Base-by-base conservation (phyloP, 2,113 vertebrate species). In the Geococcyx californianus region DNA sequence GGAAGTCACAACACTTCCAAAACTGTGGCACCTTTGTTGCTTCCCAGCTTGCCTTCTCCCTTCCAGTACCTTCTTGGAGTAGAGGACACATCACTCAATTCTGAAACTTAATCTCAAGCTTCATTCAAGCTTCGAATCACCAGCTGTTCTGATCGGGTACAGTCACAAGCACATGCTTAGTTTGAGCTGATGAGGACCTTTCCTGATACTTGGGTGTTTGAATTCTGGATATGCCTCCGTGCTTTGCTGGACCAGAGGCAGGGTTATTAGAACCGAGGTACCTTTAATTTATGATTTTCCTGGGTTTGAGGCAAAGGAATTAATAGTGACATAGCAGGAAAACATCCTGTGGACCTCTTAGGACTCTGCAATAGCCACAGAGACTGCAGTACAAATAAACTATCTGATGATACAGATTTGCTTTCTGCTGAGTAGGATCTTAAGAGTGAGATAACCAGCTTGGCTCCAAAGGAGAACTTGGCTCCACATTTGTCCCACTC, bases 371-470 rank as follows among this genome's bases (percentile, higher is more conserved):
- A 64, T 40, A 89, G 83, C 85, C 88, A 81, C 66, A 38, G 85
- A 93, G 79, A 26, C 79, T 94, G 84, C 88, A 85, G 83, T 33
- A 51, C 69, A 78, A 92, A 90, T 84, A 86, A 96, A 84, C 73
- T 59, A 13, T 47, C 89, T 87, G 83, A 86, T 86, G 54, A 47
- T 29, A 72, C 73, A 81, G 83, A 56, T 95, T 86, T 78, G 76
- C 15, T 94, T 92, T 95, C 79, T 95, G 88, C 88, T 94, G 95
- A 96, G 79, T 74, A 81, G 90, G 76, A 88, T 36, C 83, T 93
- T 84, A 62, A 42, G 51, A 63, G 63, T 45, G 88, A 95, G 79
- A 91, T 80, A 90, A 91, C 33, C 85, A 88, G 85, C 76, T 93
- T 75, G 77, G 82, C 82, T 82, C 68, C 85, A 60, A 64, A 28